phyloP scores from a whole-genome alignment of 2,888 invertebrate genomes.

The Choreutis nemorana region DNA sequence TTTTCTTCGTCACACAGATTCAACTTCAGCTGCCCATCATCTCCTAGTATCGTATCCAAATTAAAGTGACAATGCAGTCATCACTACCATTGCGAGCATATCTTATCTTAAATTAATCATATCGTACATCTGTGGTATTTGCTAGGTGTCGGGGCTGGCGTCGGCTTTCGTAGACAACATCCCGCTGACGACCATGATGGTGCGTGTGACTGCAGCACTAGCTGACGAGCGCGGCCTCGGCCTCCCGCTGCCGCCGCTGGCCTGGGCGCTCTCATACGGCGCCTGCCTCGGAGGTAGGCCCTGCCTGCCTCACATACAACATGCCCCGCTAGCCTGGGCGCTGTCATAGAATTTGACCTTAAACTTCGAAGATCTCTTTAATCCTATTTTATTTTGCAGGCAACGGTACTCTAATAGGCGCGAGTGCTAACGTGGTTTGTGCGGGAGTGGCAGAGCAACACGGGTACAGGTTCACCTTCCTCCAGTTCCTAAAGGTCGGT shows the following conservation, averaged over 20 bases:
- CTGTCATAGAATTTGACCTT: too few species aligned
- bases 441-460: conserved; percentile 91
- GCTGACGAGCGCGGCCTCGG: conserved; percentile 71
- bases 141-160: conserved; percentile 79
- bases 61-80: too few species aligned
- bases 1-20: too few species aligned
- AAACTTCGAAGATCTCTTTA: too few species aligned
- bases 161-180: conserved; percentile 91
- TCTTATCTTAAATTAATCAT: too few species aligned
- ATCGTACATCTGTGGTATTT: too few species aligned
- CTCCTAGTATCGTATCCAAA: too few species aligned
- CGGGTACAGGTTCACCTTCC: conserved; percentile 83
- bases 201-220: conserved; percentile 74
- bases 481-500: conserved; percentile 84
- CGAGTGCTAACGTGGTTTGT: conserved; percentile 88
- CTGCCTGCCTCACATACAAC: too few species aligned
- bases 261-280: conserved; percentile 86
- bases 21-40: too few species aligned
- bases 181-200: conserved; percentile 89
- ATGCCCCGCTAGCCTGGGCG: too few species aligned
- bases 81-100: too few species aligned
- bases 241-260: conserved; percentile 78
- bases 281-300: conserved; percentile 83
- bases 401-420: conserved; percentile 87
- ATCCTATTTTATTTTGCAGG: conserved; percentile 66